Percentiles rank a stretch among this genome's conserved stretches.
Conservation (phyloP, 2,113 vertebrate genomes). For the Oreochromis tanganicae region DNA sequence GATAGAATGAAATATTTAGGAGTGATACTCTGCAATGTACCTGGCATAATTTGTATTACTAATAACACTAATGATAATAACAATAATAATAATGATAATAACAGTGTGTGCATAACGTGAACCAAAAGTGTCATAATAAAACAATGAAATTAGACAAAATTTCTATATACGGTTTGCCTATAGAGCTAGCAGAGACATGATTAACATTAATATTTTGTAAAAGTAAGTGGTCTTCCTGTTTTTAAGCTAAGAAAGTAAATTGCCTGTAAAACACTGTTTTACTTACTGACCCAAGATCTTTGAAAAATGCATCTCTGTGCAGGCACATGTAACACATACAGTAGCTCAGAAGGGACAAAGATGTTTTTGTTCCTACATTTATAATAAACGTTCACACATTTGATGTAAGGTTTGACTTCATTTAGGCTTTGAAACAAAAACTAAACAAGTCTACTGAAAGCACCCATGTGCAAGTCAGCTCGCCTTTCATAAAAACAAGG, state of each 20-base stretch:
- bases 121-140: neutral
- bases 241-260: neutral
- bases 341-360: neutral
- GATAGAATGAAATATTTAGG: rapidly evolving
- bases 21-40: neutral
- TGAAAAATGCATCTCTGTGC: neutral
- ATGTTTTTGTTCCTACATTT: neutral
- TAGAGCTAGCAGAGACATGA: neutral
- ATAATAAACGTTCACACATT: neutral
- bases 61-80: too few relatives aligned
- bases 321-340: neutral
- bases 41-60: neutral
- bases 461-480: neutral
- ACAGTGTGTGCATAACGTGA: neutral
- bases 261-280: neutral
- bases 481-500: neutral
- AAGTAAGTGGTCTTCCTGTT: neutral
- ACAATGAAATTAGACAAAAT: neutral
- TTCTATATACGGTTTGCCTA: neutral
- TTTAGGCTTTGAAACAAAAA: neutral
- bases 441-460: neutral
- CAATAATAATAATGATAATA: too few relatives aligned
- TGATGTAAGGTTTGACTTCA: neutral
- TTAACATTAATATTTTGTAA: neutral
- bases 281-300: neutral